Base-by-base conservation (phyloP, 1,140 invertebrate genomes). In the Drosophila navojoa region DNA sequence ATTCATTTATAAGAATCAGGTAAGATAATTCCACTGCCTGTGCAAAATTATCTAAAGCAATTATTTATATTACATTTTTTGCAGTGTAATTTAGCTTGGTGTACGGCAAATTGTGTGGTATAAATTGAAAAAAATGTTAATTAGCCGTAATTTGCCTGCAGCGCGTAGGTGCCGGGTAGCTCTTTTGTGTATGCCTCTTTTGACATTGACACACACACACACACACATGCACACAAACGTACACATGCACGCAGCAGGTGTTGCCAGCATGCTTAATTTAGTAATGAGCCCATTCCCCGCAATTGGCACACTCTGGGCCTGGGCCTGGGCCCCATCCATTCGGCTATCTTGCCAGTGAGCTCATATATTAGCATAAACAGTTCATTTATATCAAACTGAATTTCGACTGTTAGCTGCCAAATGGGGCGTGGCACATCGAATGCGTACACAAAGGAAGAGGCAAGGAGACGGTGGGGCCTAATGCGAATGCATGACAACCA, bases 41-140 rank as follows among this genome's bases (percentile, higher is more conserved):
- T 15, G 2, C 42, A 16, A 9, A 32, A 19, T 19, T 35, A 35
- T 32, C 6, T 32, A 10, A 7, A 32, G 2, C 29, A 32, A 9
- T 32, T 9, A 9, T 32, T 19, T 22, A 13, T 27, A 16, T 27
- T 19, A 32, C 25, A 32, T 71, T 68, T 55, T 32, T 54, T 32
- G 19, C 6, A 59, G 75, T 85, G 78, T 72, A 59, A 2, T 38
- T 11, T 7, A 15, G 35, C 19, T n/a, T 44, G 6, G 9, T 25
- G 22, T 35, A 29, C 40, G 27, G 49, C 47, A 15, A 79, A 85
- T 81, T 81, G 66, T 73, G 52, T 49, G 54, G 47, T 66, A 70
- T 64, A 87, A 87, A 89, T 89, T 89, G 79, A 87, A 89, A 85
- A 87, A 86, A 86, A 89, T 89, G 80, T 89, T 84, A 89, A 89